Base-by-base conservation (phyloP, 1,140 invertebrate species). In the Adoxophyes honmai region DNA sequence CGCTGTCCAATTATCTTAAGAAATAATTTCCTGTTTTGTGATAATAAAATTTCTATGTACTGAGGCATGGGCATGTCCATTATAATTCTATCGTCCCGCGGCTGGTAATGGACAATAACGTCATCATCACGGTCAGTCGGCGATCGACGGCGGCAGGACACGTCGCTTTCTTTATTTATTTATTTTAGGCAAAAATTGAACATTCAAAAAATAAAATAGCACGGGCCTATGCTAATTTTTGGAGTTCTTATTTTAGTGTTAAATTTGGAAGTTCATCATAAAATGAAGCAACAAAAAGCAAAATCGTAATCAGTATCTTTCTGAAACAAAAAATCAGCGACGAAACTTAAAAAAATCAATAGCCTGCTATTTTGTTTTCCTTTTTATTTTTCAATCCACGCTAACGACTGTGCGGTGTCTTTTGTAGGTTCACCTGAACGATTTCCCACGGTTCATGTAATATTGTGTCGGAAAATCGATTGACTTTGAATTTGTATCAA, bases 111-210 rank as follows among this genome's bases (percentile, higher is more conserved):
- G 48, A 33, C 51, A 51, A 55, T 35, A 52, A 57, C 48, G 57
- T 62, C 62, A 64, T 55, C 55, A 58, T 55, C 35, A 62, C 34
- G 48, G 67, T 60, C 66, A 69, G 72, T 75, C 66, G 62, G 57
- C 52, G 59, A 15, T 56, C 36, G 39, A 57, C 35, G 38, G 52
- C 59, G 58, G 60, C n/a, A 21, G 53, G 14, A 61, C 34, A 55
- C 52, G 58, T 52, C 51, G 54, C 52, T 28, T 44, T 37, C n/a
- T 35, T 15, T 11, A 21, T 34, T 51, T 57, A 48, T n/a, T n/a
- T n/a, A n/a, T n/a, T n/a, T n/a, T n/a, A n/a, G n/a, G n/a, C n/a
- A n/a, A n/a, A n/a, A n/a, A n/a, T n/a, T n/a, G n/a, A n/a, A n/a
- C n/a, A n/a, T n/a, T n/a, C n/a, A n/a, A n/a, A n/a, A n/a, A n/a